These are phyloP conservation scores for Agrilus biguttatus DNA, from an alignment of 2,888 invertebrate species.

Conservation along the genomic window DNA sequence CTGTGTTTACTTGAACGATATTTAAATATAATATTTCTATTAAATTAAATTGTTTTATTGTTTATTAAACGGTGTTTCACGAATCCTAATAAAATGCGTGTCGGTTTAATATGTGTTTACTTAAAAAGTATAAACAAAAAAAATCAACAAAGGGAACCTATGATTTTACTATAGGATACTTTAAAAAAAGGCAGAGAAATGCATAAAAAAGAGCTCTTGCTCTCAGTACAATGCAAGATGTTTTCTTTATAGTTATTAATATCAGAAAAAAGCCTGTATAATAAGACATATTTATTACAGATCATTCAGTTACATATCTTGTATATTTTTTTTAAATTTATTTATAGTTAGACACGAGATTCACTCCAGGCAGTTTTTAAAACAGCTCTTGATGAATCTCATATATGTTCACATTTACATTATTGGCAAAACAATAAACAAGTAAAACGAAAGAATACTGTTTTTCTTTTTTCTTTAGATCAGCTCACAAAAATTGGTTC, in stretches of 20 bases:
- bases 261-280: slow-evolving; percentile 4
- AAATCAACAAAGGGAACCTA: too few species aligned
- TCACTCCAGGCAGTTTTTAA: slow-evolving; percentile 27
- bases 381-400: slow-evolving; percentile 21
- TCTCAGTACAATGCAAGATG: too few species aligned
- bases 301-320: slow-evolving; percentile 29
- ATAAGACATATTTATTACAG: slow-evolving; percentile 31
- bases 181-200: too few species aligned
- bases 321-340: slow-evolving; percentile 31
- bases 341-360: slow-evolving; percentile 31
- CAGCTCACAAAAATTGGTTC: slow-evolving; percentile 27
- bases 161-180: too few species aligned
- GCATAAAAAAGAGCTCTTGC: too few species aligned
- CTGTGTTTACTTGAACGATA: slow-evolving; percentile 17
- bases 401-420: slow-evolving; percentile 26
- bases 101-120: too few species aligned
- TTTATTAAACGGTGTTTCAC: too few species aligned
- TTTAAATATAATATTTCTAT: slow-evolving; percentile 13
- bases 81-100: too few species aligned
- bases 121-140: too few species aligned
- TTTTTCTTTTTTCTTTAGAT: slow-evolving; percentile 14
- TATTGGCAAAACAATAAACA: slow-evolving; percentile 24
- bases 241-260: too few species aligned
- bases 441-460: slow-evolving; percentile 27
- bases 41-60: too few species aligned